Conservation (phyloP, 2,888 invertebrate species). For the Lochmaea capreae region DNA sequence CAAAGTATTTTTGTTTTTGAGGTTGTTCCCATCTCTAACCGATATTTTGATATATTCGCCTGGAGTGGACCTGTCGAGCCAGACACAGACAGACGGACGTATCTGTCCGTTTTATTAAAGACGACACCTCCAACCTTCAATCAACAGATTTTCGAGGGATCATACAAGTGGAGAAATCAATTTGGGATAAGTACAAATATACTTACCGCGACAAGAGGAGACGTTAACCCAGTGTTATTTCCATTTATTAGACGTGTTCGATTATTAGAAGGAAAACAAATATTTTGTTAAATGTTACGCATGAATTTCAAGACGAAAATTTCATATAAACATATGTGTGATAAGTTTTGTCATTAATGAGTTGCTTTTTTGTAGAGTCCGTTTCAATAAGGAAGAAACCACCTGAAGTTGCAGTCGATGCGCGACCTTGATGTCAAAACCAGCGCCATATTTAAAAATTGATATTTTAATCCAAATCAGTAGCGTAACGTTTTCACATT, state of each 20-base stretch:
- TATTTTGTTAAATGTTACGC: not conserved
- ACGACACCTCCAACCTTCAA: slow-evolving; percentile 15
- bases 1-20: not conserved
- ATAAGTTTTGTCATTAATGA: no score
- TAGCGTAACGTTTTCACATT: no score
- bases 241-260: not conserved
- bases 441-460: no score
- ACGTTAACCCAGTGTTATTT: not conserved
- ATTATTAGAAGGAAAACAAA: slow-evolving; percentile 6
- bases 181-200: slow-evolving; percentile 4
- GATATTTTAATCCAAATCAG: no score
- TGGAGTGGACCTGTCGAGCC: slow-evolving; percentile 40
- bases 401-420: no score
- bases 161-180: slow-evolving; percentile 15
- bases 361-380: no score
- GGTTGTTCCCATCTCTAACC: slow-evolving; percentile 9
- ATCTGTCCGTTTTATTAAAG: slow-evolving; percentile 13
- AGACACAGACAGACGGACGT: slow-evolving; percentile 18
- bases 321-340: no score
- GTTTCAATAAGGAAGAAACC: no score
- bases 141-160: slow-evolving; percentile 30
- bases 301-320: no score
- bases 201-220: not conserved
- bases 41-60: slow-evolving; percentile 7
- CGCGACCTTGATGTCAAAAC: no score